phyloP scores from a whole-genome alignment of 2,797 vertebrate species.

The Xiphorhynchus erythropygius region DNA sequence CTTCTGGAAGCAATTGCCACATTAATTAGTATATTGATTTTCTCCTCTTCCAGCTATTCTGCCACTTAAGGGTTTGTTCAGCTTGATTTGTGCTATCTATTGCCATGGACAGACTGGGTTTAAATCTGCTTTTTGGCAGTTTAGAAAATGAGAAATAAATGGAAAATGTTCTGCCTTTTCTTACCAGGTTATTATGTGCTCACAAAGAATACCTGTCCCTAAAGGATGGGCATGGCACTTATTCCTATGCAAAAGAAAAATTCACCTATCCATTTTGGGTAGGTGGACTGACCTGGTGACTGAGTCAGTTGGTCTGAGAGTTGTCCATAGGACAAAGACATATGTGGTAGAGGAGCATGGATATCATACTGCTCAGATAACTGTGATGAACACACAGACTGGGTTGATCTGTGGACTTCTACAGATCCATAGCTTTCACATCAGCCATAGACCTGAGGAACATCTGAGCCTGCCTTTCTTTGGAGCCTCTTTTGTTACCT shows the following conservation, averaged over 20 bases:
- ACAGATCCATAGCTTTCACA: neutral
- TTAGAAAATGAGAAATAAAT: slow-evolving; percentile 19
- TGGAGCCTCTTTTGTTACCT: neutral
- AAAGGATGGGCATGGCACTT: neutral
- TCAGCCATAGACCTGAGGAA: neutral
- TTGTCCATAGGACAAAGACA: neutral
- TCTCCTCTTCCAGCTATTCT: neutral
- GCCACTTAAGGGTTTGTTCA: slow-evolving; percentile 8
- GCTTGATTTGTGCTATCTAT: neutral
- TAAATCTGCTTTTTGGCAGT: neutral
- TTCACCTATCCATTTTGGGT: neutral
- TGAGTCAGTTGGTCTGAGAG: neutral
- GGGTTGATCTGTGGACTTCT: neutral
- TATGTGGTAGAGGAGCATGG: neutral
- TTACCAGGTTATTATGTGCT: neutral
- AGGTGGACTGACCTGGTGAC: no score
- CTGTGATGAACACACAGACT: fast-evolving
- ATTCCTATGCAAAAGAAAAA: neutral
- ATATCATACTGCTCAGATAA: no score
- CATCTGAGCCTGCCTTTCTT: neutral
- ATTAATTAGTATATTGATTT: slow-evolving; percentile 21
- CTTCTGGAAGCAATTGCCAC: neutral
- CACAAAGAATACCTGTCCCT: neutral
- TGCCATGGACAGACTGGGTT: neutral
- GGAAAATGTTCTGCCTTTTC: neutral